phyloP scores from a whole-genome alignment of 1,140 invertebrate genomes.

The Drosophila sproati region DNA sequence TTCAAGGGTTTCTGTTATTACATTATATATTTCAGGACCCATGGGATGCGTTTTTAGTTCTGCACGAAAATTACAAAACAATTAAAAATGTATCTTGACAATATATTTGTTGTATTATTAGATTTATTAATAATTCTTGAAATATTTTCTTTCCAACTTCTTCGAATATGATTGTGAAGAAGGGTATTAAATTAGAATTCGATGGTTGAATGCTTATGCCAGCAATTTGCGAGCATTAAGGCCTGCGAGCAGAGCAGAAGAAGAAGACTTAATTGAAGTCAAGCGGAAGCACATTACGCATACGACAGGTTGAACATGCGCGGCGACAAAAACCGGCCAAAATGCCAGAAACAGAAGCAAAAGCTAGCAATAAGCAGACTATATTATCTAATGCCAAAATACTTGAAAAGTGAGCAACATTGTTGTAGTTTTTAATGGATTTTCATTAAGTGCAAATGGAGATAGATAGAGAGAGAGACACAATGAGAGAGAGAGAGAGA shows the following conservation, averaged over 20 bases:
- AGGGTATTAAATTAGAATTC: not conserved
- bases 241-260: conserved; percentile 4
- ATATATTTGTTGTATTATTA: too few relatives aligned
- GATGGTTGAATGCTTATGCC: too few relatives aligned
- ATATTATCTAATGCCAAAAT: not conserved
- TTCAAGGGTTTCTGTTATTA: too few relatives aligned
- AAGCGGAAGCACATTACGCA: conserved; percentile 76
- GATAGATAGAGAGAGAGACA: conserved; percentile 13
- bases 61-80: too few relatives aligned
- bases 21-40: too few relatives aligned
- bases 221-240: too few relatives aligned
- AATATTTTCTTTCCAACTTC: too few relatives aligned
- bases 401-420: conserved; percentile 45
- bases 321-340: conserved; percentile 8
- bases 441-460: conserved; percentile 71
- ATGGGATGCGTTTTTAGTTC: too few relatives aligned
- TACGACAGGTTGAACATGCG: conserved; percentile 67
- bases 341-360: conserved; percentile 10
- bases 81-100: too few relatives aligned
- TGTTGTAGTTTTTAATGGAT: conserved; percentile 81
- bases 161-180: too few relatives aligned
- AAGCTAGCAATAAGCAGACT: conserved; percentile 11
- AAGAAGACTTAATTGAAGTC: conserved; percentile 36
- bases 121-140: too few relatives aligned
- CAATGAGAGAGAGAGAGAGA: not conserved